Base-by-base conservation (phyloP, 2,113 vertebrate genomes). In the Eulemur macaco region DNA sequence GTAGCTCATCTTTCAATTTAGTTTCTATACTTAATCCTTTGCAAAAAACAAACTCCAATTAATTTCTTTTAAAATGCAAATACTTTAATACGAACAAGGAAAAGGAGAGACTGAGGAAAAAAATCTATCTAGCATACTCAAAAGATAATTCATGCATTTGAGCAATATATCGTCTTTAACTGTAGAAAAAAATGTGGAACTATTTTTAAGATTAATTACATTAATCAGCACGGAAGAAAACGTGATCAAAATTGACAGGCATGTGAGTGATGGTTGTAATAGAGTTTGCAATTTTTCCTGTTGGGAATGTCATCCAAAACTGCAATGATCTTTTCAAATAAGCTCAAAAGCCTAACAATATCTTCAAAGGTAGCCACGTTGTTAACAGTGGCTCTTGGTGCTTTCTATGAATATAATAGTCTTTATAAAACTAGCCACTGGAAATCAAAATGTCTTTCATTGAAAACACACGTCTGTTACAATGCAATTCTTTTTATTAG, bases 141-240 rank as follows among this genome's bases (percentile, higher is more conserved):
- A 94, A 91, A 68, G 23, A 90, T 10, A 96, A 86, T 45, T 18
- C 10, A 87, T 25, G 17, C 34, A 52, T 77, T 85, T 84, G 23
- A 89, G n/a, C 3, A 42, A 7, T 66, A 27, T 6, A 10, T 56
- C 95, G 25, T 25, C 21, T 85, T 96, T 80, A 95, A 86, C 64
- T 93, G 37, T 71, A 87, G 47, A 34, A 29, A 64, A 96, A 96
- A 60, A 69, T 27, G 25, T 60, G 42, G 42, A 71, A 89, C 45
- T 95, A 94, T 92, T 98, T 87, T 54, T 85, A 76, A 91, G 88
- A 88, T 34, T 95, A 86, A 90, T 97, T 97, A 96, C 94, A 95
- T 77, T 88, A 71, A 88, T 95, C 50, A 77, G 2, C 81, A 86
- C 64, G 76, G 74, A 94, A 74, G 50, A 87, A 94, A 96, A 87